Evolutionary conservation across 2,113 vertebrate genomes (phyloP).

Genomic region (Hystrix cristata): DNA sequence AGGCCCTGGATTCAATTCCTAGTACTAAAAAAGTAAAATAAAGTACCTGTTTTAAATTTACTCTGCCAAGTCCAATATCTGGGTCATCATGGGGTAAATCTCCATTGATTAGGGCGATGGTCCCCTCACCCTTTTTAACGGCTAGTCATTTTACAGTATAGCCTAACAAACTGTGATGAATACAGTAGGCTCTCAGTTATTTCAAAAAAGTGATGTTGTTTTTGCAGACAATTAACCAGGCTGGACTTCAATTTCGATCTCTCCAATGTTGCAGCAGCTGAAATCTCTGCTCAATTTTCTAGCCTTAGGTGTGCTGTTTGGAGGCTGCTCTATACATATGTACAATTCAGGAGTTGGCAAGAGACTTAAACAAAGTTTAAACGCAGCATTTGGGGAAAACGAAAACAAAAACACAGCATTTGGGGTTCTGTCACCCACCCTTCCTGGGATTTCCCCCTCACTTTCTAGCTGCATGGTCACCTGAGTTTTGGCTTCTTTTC

Average conservation of each 20-base stretch:
- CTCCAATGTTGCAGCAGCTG: not conserved
- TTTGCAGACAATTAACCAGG: constrained; percentile 24
- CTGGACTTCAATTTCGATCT: not conserved
- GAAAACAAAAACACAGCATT: not conserved
- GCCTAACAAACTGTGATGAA: constrained; percentile 21
- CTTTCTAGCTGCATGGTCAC: constrained; percentile 29
- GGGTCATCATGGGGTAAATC: not conserved
- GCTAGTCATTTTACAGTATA: not conserved
- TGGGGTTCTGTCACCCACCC: not conserved
- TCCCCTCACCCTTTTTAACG: not conserved
- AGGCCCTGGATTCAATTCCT: not conserved
- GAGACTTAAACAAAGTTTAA: not conserved
- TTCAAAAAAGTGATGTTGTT: not conserved
- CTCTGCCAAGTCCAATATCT: not conserved
- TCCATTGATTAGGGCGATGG: not conserved
- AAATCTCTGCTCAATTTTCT: not conserved
- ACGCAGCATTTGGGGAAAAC: not conserved
- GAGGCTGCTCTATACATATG: not conserved
- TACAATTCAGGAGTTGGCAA: not conserved
- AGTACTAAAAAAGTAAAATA: not conserved
- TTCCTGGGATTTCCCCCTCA: not conserved
- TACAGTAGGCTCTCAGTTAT: not conserved
- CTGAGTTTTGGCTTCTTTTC: constrained; percentile 47
- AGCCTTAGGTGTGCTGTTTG: not conserved
- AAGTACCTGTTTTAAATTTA: not conserved